Evolutionary conservation across 2,113 vertebrate species (phyloP).

Genomic region (Sceloporus undulatus): DNA sequence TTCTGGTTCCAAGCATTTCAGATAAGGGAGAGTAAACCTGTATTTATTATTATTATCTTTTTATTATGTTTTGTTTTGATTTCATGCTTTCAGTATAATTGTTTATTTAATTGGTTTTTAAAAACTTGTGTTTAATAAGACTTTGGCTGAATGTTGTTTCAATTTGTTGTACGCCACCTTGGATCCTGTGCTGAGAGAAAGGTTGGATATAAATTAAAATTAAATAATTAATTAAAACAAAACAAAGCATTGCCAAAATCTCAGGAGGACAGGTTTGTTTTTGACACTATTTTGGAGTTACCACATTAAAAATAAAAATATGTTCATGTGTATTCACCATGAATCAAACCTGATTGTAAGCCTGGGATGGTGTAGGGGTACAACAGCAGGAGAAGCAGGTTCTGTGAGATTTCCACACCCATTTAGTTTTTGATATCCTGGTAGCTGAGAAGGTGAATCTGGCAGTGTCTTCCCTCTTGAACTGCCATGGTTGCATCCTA

Average conservation of each 20-base stretch:
- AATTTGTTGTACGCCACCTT: too few species aligned
- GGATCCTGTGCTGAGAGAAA: too few species aligned
- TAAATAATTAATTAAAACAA: background rate
- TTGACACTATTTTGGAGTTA: background rate
- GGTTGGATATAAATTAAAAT: slow-evolving; percentile 10
- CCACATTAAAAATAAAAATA: slow-evolving; percentile 14
- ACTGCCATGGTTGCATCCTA: too few species aligned
- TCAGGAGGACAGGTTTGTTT: slow-evolving; percentile 14
- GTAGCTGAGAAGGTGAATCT: background rate
- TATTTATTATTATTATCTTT: too few species aligned
- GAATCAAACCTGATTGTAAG: slow-evolving; percentile 3
- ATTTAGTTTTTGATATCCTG: slow-evolving; percentile 19
- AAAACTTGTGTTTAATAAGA: too few species aligned
- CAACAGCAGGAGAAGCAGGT: background rate
- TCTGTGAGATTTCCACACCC: slow-evolving; percentile 16
- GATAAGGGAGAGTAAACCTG: too few species aligned
- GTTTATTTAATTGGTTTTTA: too few species aligned
- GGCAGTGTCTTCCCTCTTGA: background rate
- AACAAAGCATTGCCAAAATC: slow-evolving; percentile 30
- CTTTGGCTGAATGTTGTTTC: too few species aligned
- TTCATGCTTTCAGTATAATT: too few species aligned
- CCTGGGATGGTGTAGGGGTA: background rate
- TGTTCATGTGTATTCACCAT: background rate
- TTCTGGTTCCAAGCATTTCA: too few species aligned
- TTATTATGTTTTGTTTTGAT: too few species aligned